Conservation (phyloP, 1,140 invertebrate genomes). For the Heliconius hewitsoni region DNA sequence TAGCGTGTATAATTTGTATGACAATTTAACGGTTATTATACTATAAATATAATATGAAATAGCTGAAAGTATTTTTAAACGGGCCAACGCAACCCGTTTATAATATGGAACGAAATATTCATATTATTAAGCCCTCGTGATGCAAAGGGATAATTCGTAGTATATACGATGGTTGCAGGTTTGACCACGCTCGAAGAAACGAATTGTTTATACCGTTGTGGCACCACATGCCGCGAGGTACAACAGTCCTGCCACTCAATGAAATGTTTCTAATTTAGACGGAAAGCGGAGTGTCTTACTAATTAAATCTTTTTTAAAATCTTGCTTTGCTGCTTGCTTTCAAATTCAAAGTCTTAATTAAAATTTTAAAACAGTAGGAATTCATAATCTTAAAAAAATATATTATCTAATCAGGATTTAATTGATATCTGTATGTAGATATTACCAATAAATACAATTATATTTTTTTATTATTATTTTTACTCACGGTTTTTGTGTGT, state of each 20-base stretch:
- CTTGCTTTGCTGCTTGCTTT: too few species aligned
- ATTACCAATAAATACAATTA: not conserved
- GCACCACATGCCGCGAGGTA: not conserved
- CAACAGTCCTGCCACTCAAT: not conserved
- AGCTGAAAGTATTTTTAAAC: not conserved
- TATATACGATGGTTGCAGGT: too few species aligned
- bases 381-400: not conserved
- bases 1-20: not conserved
- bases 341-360: too few species aligned
- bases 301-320: not conserved
- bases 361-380: not conserved
- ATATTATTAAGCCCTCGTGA: not conserved
- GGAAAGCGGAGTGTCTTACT: not conserved
- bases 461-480: too few species aligned
- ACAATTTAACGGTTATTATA: not conserved
- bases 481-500: too few species aligned
- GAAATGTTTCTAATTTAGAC: not conserved
- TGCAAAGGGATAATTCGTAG: not conserved
- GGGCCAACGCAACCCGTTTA: not conserved
- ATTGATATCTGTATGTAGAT: not conserved
- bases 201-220: too few species aligned
- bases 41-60: not conserved
- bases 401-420: slow-evolving; percentile 1
- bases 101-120: not conserved
- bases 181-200: too few species aligned